Conservation (phyloP, 2,113 vertebrate genomes). For the Apteryx owenii region DNA sequence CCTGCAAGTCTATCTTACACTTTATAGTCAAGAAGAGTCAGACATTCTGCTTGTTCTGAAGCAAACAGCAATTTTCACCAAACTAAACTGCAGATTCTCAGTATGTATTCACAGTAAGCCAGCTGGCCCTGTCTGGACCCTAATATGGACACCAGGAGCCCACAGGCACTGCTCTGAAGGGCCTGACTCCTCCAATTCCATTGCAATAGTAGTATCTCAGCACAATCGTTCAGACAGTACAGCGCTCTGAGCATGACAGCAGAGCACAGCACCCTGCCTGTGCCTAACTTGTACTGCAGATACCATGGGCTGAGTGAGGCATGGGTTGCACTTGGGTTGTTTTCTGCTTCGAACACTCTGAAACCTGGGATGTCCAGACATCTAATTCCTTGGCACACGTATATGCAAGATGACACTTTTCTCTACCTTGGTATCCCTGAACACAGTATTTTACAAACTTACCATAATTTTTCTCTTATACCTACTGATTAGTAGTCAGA, state of each 20-base stretch:
- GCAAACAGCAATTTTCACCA: neutral
- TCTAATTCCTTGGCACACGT: neutral
- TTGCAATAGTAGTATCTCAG: neutral
- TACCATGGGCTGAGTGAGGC: neutral
- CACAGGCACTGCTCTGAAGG: neutral
- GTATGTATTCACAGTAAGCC: neutral
- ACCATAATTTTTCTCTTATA: neutral
- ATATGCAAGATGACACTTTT: neutral
- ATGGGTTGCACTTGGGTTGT: neutral
- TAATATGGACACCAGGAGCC: neutral
- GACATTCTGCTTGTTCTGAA: neutral
- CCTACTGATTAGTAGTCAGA: neutral
- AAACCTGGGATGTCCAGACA: neutral
- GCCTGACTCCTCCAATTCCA: neutral
- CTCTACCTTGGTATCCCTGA: neutral
- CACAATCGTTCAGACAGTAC: fast-evolving
- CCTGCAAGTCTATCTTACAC: neutral
- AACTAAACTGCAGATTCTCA: neutral
- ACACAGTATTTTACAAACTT: neutral
- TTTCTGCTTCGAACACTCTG: neutral
- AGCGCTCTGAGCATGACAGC: neutral
- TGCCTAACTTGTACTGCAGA: neutral
- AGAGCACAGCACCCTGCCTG: neutral
- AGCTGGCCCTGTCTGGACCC: neutral
- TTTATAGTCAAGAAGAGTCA: neutral